phyloP scores from a whole-genome alignment of 2,888 invertebrate species.

The Cantharis rustica region DNA sequence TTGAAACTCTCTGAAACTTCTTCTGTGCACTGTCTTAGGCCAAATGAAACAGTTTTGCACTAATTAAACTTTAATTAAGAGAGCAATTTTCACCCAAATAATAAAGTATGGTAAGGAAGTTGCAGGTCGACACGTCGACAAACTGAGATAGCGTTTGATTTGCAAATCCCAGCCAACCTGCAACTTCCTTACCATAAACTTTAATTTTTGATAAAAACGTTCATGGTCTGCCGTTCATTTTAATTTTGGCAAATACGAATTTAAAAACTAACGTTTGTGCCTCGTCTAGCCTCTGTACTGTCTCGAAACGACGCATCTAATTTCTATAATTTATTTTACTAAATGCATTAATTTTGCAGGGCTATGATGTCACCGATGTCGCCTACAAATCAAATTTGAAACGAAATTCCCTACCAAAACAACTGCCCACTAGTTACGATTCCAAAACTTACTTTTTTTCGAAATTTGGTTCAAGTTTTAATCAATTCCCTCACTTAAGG shows the following conservation, averaged over 20 bases:
- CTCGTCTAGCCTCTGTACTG: background rate
- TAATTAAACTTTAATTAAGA: background rate
- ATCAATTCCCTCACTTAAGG: constrained; percentile 83
- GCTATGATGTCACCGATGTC: constrained; percentile 48
- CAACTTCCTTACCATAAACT: no score
- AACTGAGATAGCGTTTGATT: no score
- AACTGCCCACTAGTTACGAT: constrained; percentile 61
- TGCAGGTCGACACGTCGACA: no score
- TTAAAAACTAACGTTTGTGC: background rate
- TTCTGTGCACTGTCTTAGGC: background rate
- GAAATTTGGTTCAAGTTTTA: constrained; percentile 91
- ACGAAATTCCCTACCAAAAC: constrained; percentile 40
- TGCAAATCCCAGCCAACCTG: no score
- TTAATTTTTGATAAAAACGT: background rate
- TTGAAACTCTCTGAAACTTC: background rate
- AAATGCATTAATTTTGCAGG: constrained; percentile 29
- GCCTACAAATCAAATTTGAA: constrained; percentile 45
- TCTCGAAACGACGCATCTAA: background rate
- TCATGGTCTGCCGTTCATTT: background rate
- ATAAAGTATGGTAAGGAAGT: no score
- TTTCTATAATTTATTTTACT: background rate
- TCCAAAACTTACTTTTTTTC: constrained; percentile 87
- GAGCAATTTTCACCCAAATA: no score
- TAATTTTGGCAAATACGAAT: background rate
- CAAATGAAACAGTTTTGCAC: background rate